Evolutionary conservation across 1,140 invertebrate species (phyloP).

Genomic region (Heliconius congener): DNA sequence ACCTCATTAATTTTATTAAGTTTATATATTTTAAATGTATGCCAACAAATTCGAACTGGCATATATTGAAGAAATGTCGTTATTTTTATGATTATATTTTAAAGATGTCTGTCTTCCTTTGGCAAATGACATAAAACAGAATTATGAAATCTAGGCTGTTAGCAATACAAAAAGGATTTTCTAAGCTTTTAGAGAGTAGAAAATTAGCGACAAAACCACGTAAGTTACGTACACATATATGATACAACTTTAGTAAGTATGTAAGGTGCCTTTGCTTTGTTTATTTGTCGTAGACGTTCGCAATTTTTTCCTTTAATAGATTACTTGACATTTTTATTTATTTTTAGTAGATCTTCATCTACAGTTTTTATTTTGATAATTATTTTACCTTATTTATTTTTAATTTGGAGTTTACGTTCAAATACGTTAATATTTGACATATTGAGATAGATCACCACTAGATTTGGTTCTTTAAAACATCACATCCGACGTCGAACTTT

Average conservation of each 20-base stretch:
- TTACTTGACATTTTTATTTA: neutral
- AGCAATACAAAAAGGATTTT: constrained; percentile 37
- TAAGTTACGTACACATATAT: constrained; percentile 25
- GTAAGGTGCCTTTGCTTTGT: neutral
- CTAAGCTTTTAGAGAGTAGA: constrained; percentile 30
- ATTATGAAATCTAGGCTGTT: constrained; percentile 40
- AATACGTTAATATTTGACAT: neutral
- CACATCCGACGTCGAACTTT: neutral
- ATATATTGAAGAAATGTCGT: neutral
- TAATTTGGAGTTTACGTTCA: neutral
- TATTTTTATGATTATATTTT: constrained; percentile 19
- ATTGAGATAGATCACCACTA: neutral
- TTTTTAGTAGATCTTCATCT: neutral
- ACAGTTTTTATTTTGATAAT: neutral
- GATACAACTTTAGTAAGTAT: neutral
- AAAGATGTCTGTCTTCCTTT: constrained; percentile 32
- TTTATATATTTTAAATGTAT: constrained; percentile 1
- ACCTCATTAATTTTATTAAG: neutral
- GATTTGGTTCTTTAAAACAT: neutral
- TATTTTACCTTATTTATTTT: neutral
- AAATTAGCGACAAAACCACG: constrained; percentile 38
- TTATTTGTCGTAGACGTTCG: neutral
- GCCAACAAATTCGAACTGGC: constrained; percentile 3
- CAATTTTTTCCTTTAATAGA: neutral
- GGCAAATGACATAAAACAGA: constrained; percentile 29